Base-by-base conservation (phyloP, 2,113 vertebrate genomes). In the Sisor rabdophorus region DNA sequence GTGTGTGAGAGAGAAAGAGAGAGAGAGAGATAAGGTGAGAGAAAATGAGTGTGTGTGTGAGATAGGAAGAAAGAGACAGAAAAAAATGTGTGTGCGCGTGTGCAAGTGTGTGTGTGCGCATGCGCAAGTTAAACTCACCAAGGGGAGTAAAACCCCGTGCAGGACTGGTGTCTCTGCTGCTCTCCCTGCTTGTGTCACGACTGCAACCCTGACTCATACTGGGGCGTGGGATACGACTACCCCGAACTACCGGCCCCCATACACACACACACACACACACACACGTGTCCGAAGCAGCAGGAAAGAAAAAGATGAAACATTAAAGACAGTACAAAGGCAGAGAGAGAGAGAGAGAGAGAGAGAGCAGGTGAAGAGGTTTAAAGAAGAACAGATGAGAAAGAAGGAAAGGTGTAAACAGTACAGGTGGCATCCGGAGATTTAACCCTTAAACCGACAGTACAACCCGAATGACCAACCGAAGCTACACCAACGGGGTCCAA, bases 121-220 rank as follows among this genome's bases (percentile, higher is more conserved):
- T 61, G 56, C n/a, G 59, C 36, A 7, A 15, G 40, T 0, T 6
- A 68, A 89, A 94, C 95, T 93, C 89, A 98, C 96, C 95, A 0
- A 96, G 94, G 84, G 95, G 94, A 61, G 92, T 93, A 81, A 95
- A 95, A 74, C 93, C 94, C 85, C 95, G 91, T 79, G 95, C 92
- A 67, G 95, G 95, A 87, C 95, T 98, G 4, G 95, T 93, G 88
- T 98, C 95, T 76, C 95, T 91, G 91, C 95, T 98, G 85, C 95
- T 98, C 88, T 98, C 95, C n/a, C 95, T 93, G 89, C 95, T 97
- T 80, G 95, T 94, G 84, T 98, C 95, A 80, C 95, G 92, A 91
- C 95, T 97, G 90, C 95, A 97, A 22, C 95, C 95, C 88, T 98
- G 96, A 91, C 95, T 98, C 93, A 96, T 92, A 85, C 96, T 98